Evolutionary conservation across 2,113 vertebrate genomes (phyloP).

Genomic region (Oreotrochilus melanogaster): DNA sequence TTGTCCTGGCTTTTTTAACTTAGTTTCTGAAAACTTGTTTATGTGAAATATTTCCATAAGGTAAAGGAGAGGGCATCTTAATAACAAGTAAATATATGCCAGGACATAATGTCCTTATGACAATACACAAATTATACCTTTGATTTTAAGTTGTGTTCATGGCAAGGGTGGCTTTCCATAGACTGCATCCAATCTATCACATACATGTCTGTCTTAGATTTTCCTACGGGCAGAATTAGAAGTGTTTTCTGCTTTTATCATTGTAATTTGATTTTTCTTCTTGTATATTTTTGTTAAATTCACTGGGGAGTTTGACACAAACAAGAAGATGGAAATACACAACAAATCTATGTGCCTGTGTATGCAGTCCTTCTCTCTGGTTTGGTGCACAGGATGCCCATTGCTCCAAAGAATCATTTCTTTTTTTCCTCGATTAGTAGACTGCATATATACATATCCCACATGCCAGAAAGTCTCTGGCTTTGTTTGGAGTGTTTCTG

Average conservation of each 20-base stretch:
- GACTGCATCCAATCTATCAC: fast-evolving
- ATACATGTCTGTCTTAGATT: neutral
- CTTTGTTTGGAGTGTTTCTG: neutral
- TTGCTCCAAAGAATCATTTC: neutral
- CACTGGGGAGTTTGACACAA: neutral
- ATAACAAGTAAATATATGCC: neutral
- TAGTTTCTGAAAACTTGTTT: neutral
- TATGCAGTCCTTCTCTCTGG: neutral
- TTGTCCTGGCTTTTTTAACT: neutral
- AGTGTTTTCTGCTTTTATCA: neutral
- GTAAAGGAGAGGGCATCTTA: neutral
- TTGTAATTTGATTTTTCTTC: neutral
- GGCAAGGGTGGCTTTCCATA: neutral
- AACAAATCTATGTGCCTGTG: neutral
- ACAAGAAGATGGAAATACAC: neutral
- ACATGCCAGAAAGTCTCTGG: neutral
- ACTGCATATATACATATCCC: neutral
- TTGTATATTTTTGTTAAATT: neutral
- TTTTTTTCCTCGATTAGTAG: neutral
- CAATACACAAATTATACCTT: neutral
- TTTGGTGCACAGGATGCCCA: neutral
- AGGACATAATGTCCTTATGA: neutral
- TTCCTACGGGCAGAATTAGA: neutral
- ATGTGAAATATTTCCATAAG: neutral
- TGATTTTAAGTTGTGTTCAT: neutral